Evolutionary conservation across 2,797 vertebrate genomes (phyloP), one percentile per base, ranked within the genome.

Genomic region (Adelosebastes latens): DNA sequence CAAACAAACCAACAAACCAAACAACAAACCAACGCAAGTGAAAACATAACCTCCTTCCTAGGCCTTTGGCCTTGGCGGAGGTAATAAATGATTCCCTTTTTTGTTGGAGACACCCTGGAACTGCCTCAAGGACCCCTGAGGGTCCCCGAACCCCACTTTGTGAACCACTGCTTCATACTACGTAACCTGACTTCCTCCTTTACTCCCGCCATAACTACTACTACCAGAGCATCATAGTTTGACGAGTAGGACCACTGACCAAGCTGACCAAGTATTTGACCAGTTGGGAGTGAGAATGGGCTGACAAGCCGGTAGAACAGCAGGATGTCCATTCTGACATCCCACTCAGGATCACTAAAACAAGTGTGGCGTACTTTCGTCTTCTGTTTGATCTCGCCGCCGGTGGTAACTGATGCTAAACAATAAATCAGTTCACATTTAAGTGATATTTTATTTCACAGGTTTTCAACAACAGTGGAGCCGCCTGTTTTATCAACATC

Each of bases 401-500:
- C 49, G 60, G 14, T 56, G 27, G 31, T 71, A 71, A 75, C 46
- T 49, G 59, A 60, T 67, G 69, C 29, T 32, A 11, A 81, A 71
- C 69, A 77, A 73, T 61, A 53, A 56, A 79, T 61, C 60, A 70
- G 18, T 36, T 13, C 1, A 11, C 27, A 61, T 25, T 49, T 67
- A 1, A 42, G 65, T 25, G 52, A 75, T 72, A 8, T 59, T 46
- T 79, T 61, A 27, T 46, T 46, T 79, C 34, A 42, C 36, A 36
- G 65, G 8, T 32, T 70, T 69, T 76, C 56, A 39, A 49, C 68
- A 56, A 69, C 55, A 49, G n/a, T 8, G 20, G 16, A 25, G 31
- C 46, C 2, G 3, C 20, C 46, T 70, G 20, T 75, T 82, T 79
- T 71, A 69, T 72, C 75, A 80, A 73, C 69, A 70, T 63, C 36